A percentile compares a stretch with the other conserved stretches of the same genome.
These are phyloP conservation scores for Rhizomys pruinosus DNA, from an alignment of 2,113 vertebrate genomes.

Conservation along the genomic window DNA sequence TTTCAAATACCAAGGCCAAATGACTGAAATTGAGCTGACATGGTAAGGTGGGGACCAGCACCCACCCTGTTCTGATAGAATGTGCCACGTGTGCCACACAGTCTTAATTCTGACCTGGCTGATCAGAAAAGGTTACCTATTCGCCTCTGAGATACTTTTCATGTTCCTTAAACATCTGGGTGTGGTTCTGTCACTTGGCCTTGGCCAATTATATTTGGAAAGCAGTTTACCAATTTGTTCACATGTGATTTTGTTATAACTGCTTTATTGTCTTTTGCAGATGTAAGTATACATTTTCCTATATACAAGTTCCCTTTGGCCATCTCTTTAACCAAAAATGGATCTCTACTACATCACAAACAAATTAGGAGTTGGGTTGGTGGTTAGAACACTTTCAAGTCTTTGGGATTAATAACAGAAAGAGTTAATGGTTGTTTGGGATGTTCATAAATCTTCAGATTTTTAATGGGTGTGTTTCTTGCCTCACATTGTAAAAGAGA, in stretches of 20 bases:
- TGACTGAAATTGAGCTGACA: constrained; percentile 4
- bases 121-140: not conserved
- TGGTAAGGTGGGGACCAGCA: not conserved
- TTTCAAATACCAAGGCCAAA: not conserved
- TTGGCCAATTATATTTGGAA: not conserved
- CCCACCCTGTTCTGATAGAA: not conserved
- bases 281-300: constrained; percentile 49
- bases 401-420: not conserved
- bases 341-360: not conserved
- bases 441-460: not conserved
- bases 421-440: not conserved
- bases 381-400: not conserved
- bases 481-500: not conserved
- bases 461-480: not conserved
- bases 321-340: constrained; percentile 32
- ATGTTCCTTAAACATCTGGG: not conserved
- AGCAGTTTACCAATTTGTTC: constrained; percentile 33
- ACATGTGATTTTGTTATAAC: constrained; percentile 5
- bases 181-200: not conserved
- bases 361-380: not conserved
- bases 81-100: not conserved
- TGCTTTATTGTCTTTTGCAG: constrained; percentile 12
- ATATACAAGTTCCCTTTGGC: constrained; percentile 7
- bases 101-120: not conserved
- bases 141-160: not conserved